phyloP scores from a whole-genome alignment of 2,113 vertebrate genomes.

The Cervus canadensis region DNA sequence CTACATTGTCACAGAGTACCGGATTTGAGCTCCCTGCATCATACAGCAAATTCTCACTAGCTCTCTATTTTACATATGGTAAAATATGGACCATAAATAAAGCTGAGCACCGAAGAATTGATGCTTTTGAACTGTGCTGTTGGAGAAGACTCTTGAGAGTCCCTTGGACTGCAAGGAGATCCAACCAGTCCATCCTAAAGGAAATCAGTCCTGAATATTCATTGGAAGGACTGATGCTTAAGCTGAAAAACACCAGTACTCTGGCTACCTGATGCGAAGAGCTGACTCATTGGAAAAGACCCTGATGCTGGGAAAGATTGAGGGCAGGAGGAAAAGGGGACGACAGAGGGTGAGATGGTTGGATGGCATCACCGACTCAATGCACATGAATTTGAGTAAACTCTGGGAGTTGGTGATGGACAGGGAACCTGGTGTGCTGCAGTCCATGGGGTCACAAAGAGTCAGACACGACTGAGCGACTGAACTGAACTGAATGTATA shows the following conservation, averaged over 20 bases:
- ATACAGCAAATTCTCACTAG: neutral
- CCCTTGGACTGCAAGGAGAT: neutral
- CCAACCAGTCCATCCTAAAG: neutral
- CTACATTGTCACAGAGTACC: neutral
- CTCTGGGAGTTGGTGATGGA: neutral
- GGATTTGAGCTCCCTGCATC: neutral
- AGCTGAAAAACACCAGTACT: neutral
- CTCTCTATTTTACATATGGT: neutral
- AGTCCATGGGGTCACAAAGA: neutral
- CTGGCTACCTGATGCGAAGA: neutral
- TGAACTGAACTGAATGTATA: neutral
- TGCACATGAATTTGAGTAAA: neutral
- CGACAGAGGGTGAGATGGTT: neutral
- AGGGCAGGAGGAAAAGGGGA: neutral
- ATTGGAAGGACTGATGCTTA: neutral
- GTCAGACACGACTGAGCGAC: neutral
- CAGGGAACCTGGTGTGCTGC: neutral
- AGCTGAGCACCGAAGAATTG: neutral
- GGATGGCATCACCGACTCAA: neutral
- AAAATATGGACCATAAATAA: neutral
- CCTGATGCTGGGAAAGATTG: neutral
- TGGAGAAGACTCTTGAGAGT: neutral
- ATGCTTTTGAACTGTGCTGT: neutral
- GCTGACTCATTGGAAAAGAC: neutral
- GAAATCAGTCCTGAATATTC: neutral